A percentile compares a stretch with the other conserved stretches of the same genome.
These are phyloP conservation scores for Amyelois transitella DNA, from an alignment of 1,140 invertebrate species.

Conservation along the genomic window DNA sequence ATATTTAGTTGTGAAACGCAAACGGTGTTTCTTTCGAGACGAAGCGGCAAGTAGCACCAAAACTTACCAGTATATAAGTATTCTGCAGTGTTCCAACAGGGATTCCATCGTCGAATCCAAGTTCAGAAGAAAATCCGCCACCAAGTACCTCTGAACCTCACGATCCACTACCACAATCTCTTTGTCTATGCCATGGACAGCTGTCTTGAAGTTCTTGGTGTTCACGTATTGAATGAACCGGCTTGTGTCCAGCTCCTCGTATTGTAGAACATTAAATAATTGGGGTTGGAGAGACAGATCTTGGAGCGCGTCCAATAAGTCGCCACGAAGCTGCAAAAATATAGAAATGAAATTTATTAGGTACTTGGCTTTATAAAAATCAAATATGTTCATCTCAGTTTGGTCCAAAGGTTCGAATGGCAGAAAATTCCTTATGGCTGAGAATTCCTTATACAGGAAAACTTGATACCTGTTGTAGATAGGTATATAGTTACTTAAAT, in stretches of 20 bases:
- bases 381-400: too few relatives aligned
- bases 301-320: constrained; percentile 29
- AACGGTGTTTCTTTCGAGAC: too few relatives aligned
- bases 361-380: too few relatives aligned
- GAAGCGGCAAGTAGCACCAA: too few relatives aligned
- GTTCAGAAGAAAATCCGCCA: neutral
- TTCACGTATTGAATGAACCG: neutral
- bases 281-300: constrained; percentile 26
- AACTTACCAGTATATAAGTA: constrained; percentile 55
- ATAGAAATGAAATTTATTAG: too few relatives aligned
- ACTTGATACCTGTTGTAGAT: too few relatives aligned
- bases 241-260: neutral
- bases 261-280: constrained; percentile 33
- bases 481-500: too few relatives aligned
- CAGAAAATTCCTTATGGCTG: too few relatives aligned
- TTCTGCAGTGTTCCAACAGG: constrained; percentile 38
- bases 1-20: too few relatives aligned
- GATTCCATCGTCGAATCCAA: neutral
- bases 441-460: too few relatives aligned
- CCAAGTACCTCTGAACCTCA: neutral
- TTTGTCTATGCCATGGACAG: neutral
- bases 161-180: neutral
- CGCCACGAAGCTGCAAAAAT: constrained; percentile 35
- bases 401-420: too few relatives aligned
- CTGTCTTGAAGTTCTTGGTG: neutral